These are phyloP conservation scores for Tetragonula carbonaria DNA, from an alignment of 2,888 invertebrate species.

Conservation along the genomic window DNA sequence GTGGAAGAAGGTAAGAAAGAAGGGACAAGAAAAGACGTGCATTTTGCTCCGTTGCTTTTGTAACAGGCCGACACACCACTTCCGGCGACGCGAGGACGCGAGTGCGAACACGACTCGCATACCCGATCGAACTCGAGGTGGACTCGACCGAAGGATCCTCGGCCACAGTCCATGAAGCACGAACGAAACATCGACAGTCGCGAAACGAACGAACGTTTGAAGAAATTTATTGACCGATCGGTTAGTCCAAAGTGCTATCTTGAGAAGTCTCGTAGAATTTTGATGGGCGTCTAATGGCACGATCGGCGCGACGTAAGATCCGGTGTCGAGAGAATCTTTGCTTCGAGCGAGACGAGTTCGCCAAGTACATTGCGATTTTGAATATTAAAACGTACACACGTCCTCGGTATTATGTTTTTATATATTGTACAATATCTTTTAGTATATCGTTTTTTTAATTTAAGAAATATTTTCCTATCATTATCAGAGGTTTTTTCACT, in stretches of 20 bases:
- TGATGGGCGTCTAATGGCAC: neutral
- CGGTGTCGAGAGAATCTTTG: neutral
- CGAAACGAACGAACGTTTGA: neutral
- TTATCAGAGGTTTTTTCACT: too few species aligned
- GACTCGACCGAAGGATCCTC: neutral
- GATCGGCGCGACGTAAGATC: neutral
- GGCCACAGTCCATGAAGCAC: neutral
- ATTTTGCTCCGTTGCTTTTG: slow-evolving; percentile 59
- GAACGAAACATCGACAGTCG: neutral
- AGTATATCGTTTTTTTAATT: too few species aligned
- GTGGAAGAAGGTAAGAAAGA: slow-evolving; percentile 25
- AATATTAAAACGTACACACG: too few species aligned
- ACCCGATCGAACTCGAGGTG: slow-evolving; percentile 46
- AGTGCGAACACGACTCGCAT: slow-evolving; percentile 66
- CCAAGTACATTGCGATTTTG: slow-evolving; percentile 50
- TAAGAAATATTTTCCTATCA: too few species aligned
- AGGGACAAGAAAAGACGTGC: slow-evolving; percentile 21
- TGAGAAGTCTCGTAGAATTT: neutral
- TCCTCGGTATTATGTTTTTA: too few species aligned
- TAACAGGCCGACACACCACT: slow-evolving; percentile 64
- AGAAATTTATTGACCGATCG: neutral
- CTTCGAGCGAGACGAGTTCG: slow-evolving; percentile 21
- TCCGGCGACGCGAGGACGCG: slow-evolving; percentile 69
- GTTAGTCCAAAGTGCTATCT: neutral
- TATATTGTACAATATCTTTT: too few species aligned